Evolutionary conservation across 2,888 invertebrate species (phyloP).

Genomic region (Eulithis testata): DNA sequence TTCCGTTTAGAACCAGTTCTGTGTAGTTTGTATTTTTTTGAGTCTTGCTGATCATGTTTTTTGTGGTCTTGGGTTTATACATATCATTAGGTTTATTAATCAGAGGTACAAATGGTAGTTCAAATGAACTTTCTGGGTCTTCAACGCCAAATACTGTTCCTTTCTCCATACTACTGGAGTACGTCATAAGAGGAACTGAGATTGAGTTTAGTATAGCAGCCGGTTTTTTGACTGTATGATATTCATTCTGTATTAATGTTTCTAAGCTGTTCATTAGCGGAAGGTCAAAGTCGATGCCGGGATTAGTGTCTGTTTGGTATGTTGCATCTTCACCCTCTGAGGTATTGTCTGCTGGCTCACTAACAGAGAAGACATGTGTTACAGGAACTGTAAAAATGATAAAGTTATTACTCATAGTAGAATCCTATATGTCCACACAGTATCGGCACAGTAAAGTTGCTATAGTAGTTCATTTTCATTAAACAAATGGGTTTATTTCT

Average conservation of each 20-base stretch:
- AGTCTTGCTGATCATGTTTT: neutral
- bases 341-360: neutral
- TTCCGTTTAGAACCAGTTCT: neutral
- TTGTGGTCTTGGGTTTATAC: neutral
- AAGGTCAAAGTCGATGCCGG: slow-evolving; percentile 16
- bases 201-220: slow-evolving; percentile 14
- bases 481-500: too few relatives aligned
- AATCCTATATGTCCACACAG: neutral
- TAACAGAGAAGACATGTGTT: neutral
- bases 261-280: slow-evolving; percentile 25
- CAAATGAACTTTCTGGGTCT: slow-evolving; percentile 5
- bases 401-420: neutral
- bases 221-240: slow-evolving; percentile 7
- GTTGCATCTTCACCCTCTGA: neutral
- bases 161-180: slow-evolving; percentile 20
- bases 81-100: neutral
- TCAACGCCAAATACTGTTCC: slow-evolving; percentile 23
- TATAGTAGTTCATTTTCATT: too few relatives aligned
- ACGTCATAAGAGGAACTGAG: slow-evolving; percentile 24
- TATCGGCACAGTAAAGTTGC: too few relatives aligned
- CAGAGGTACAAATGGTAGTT: slow-evolving; percentile 5
- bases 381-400: neutral
- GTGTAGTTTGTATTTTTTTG: neutral
- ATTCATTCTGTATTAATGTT: slow-evolving; percentile 17
- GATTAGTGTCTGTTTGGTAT: neutral